Base-by-base conservation (phyloP, 1,140 invertebrate species). In the Drosophila aff. region DNA sequence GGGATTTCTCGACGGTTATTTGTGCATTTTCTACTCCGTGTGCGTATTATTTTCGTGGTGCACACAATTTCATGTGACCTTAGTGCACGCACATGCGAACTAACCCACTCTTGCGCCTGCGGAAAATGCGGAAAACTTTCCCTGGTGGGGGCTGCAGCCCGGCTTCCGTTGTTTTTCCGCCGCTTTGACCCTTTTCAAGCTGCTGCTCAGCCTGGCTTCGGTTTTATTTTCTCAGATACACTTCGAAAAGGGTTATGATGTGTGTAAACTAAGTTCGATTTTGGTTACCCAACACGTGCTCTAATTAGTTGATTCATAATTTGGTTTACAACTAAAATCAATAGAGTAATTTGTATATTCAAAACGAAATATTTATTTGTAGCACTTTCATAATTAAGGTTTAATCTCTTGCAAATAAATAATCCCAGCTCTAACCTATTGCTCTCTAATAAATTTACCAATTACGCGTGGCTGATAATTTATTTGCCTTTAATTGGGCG, bases 111-210 rank as follows among this genome's bases (percentile, higher is more conserved):
- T n/a, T 36, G 47, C 21, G 33, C 52, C 23, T 18, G 52, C 49
- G 15, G 26, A 71, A 41, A 72, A 49, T 40, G 67, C 31, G 23
- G 31, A 38, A 61, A 57, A 44, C 75, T 63, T 65, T 43, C 16
- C n/a, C 52, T 36, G 21, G n/a, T 41, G 33, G 26, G 38, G 31
- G 26, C 38, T 41, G n/a, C 18, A 21, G 21, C 4, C 64, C 36
- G 38, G 26, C 43, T 62, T 78, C 58, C 50, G 65, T 59, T 63
- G 31, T 78, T 78, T 78, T 78, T 78, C 58, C 65, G 76, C 58
- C 15, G 46, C 64, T 62, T 52, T 78, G 38, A 78, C 40, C 44
- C 46, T 78, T 71, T 69, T 78, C 43, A 55, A n/a, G 68, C 52
- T 52, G n/a, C 28, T 13, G 28, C 28, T 52, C 28, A 33, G 21